These are phyloP conservation scores for Zaprionus lachaisei DNA, from an alignment of 1,140 invertebrate genomes.

Conservation along the genomic window DNA sequence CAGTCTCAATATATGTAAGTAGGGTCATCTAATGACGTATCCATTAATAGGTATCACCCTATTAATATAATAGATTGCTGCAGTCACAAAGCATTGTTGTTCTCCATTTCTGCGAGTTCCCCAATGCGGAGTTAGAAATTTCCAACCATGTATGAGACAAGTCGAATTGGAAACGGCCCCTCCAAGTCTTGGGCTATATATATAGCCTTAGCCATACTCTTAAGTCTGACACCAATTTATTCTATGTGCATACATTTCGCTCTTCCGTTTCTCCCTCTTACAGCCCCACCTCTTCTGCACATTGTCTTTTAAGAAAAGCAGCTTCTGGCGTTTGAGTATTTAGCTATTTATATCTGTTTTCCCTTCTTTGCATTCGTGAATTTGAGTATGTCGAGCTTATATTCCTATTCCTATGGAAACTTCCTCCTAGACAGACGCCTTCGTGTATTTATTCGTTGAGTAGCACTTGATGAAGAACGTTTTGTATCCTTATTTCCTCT, in stretches of 20 bases:
- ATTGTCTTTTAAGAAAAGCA: not conserved
- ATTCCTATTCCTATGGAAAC: not conserved
- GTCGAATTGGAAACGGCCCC: not conserved
- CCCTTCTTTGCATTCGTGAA: not conserved
- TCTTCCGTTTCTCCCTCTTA: not conserved
- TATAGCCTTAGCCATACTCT: not conserved
- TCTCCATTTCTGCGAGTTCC: not conserved
- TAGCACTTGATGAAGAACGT: not conserved
- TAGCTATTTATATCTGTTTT: constrained; percentile 7
- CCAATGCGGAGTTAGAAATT: not conserved
- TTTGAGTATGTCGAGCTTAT: not conserved
- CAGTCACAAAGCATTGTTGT: not conserved
- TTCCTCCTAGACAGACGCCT: not conserved
- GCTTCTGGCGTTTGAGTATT: not conserved
- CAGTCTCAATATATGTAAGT: constrained; percentile 9
- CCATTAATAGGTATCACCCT: constrained; percentile 21
- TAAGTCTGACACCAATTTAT: not conserved
- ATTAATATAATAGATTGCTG: constrained; percentile 6
- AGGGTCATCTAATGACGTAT: constrained; percentile 29
- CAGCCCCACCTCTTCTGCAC: not conserved
- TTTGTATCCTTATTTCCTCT: not conserved
- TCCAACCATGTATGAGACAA: not conserved
- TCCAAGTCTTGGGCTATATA: not conserved
- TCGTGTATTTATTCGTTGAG: not conserved
- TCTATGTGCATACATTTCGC: not conserved